Percentiles rank a stretch among this genome's conserved stretches.
These are phyloP conservation scores for Ferrisia virgata DNA, from an alignment of 2,888 invertebrate genomes.

Conservation along the genomic window DNA sequence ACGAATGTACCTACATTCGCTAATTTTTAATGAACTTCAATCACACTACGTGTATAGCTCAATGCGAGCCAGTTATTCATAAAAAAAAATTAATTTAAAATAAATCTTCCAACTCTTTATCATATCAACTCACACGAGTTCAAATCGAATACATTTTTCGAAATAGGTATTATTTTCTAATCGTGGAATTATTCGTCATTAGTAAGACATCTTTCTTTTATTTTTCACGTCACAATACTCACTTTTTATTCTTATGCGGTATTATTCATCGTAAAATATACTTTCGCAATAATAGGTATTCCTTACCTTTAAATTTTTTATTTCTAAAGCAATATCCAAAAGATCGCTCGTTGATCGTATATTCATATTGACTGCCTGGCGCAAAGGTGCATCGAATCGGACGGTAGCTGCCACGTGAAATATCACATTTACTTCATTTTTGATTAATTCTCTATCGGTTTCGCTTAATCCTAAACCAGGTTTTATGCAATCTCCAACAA, in stretches of 20 bases:
- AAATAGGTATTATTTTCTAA: not conserved
- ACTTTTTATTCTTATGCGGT: not conserved
- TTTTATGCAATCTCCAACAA: slow-evolving; percentile 49
- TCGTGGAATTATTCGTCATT: not conserved
- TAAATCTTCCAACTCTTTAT: not conserved
- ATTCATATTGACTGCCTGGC: slow-evolving; percentile 48
- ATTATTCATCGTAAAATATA: too few relatives aligned
- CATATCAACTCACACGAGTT: too few relatives aligned
- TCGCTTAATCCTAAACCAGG: slow-evolving; percentile 49
- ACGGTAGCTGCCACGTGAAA: slow-evolving; percentile 50
- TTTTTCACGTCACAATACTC: not conserved
- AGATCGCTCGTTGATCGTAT: slow-evolving; percentile 48
- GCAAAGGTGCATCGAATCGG: slow-evolving; percentile 49
- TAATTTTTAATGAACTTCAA: not conserved
- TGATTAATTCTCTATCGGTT: slow-evolving; percentile 46
- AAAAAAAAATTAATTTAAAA: not conserved
- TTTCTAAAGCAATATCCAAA: slow-evolving; percentile 47
- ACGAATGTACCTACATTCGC: not conserved
- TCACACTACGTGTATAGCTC: not conserved
- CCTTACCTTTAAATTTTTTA: slow-evolving; percentile 48
- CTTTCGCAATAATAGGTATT: not conserved
- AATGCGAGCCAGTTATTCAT: not conserved
- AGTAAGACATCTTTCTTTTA: not conserved
- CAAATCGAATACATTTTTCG: too few relatives aligned
- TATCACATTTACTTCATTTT: slow-evolving; percentile 49